Evolutionary conservation across 2,113 vertebrate species (phyloP).

Genomic region (Gymnogyps californianus): DNA sequence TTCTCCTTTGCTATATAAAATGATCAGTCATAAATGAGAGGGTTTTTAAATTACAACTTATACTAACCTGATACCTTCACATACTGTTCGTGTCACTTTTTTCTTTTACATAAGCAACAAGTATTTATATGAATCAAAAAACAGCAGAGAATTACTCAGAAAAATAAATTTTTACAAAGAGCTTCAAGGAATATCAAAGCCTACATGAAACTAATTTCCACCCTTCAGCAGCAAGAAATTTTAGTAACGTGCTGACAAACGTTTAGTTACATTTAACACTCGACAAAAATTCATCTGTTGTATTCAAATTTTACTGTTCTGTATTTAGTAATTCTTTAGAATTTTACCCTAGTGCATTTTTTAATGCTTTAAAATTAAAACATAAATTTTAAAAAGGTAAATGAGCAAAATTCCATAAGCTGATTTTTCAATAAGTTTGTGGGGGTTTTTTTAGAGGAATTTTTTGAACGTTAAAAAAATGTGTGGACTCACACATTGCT

Average conservation of each 20-base stretch:
- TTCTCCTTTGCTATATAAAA: not conserved
- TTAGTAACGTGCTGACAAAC: not conserved
- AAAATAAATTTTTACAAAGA: not conserved
- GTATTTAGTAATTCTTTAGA: not conserved
- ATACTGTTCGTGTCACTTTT: not conserved
- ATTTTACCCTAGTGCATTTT: not conserved
- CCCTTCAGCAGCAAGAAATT: not conserved
- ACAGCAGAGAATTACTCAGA: not conserved
- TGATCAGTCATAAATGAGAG: not conserved
- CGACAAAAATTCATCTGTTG: not conserved
- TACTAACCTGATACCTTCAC: not conserved
- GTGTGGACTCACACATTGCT: not conserved
- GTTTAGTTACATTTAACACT: not conserved
- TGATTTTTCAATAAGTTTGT: not conserved
- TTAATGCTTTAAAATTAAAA: not conserved
- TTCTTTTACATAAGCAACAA: not conserved
- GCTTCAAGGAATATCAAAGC: not conserved
- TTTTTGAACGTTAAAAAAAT: not conserved
- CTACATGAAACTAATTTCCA: not conserved
- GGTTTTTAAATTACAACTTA: not conserved
- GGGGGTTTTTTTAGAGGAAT: not conserved
- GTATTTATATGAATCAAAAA: not conserved
- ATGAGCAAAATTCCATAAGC: not conserved
- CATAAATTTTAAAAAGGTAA: not conserved
- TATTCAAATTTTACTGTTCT: not conserved